Evolutionary conservation across 1,140 invertebrate species (phyloP).

Genomic region (Drosophila repletoides): DNA sequence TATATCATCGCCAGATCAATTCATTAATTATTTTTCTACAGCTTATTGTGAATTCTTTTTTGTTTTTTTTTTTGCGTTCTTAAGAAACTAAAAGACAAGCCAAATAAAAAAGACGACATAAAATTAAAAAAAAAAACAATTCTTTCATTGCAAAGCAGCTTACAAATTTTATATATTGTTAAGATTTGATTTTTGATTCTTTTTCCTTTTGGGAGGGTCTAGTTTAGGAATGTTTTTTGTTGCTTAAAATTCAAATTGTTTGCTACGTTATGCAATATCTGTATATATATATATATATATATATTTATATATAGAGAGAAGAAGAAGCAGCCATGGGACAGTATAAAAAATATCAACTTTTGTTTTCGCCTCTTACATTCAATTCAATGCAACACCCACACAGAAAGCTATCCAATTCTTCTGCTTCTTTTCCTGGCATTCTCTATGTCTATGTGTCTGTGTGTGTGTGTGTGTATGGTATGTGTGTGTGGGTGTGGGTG

Average conservation of each 20-base stretch:
- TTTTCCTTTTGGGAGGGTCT: conserved; percentile 55
- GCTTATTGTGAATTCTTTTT: conserved; percentile 51
- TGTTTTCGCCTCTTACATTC: conserved; percentile 29
- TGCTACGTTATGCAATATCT: too few species aligned
- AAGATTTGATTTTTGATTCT: conserved; percentile 60
- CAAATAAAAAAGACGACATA: background rate
- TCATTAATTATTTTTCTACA: conserved; percentile 50
- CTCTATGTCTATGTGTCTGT: conserved; percentile 23
- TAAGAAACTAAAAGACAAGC: conserved; percentile 55
- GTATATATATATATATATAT: conserved; percentile 24
- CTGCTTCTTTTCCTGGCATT: background rate
- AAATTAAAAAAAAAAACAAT: conserved; percentile 26
- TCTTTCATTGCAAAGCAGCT: conserved; percentile 51
- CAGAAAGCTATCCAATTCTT: conserved; percentile 34
- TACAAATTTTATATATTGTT: conserved; percentile 38
- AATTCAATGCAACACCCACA: conserved; percentile 25
- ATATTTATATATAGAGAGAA: conserved; percentile 18
- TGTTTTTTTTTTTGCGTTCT: conserved; percentile 36
- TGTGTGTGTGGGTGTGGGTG: conserved; percentile 19
- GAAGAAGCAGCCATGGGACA: conserved; percentile 57
- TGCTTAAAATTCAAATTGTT: conserved; percentile 34
- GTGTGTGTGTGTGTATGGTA: conserved; percentile 11
- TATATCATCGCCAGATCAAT: conserved; percentile 23
- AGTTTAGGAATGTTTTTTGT: conserved; percentile 63
- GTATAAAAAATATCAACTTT: conserved; percentile 78